These are phyloP conservation scores for Eptatretus burgeri DNA, from an alignment of 2,113 vertebrate genomes.

Conservation along the genomic window DNA sequence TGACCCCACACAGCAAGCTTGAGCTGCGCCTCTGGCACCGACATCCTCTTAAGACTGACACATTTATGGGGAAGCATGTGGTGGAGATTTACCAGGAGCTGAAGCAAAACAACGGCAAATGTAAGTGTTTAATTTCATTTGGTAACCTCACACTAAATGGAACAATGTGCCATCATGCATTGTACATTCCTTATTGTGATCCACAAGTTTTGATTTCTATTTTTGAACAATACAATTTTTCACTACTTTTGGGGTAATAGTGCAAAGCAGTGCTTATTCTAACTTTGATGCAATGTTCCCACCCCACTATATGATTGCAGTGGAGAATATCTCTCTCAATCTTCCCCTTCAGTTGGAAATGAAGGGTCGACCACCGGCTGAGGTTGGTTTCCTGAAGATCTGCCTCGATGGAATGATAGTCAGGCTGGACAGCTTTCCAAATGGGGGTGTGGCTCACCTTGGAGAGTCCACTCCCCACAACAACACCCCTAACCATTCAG, in stretches of 20 bases:
- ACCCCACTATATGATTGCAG: neutral
- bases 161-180: too few species aligned
- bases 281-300: too few species aligned
- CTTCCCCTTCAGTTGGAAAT: neutral
- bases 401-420: constrained; percentile 5
- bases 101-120: neutral
- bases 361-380: neutral
- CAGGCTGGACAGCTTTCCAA: neutral
- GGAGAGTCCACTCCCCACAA: too few species aligned
- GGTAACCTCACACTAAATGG: too few species aligned
- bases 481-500: too few species aligned
- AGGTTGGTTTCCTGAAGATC: constrained; percentile 1
- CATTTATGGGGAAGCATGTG: neutral
- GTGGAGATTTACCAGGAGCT: constrained; percentile 4
- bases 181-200: too few species aligned
- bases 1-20: neutral
- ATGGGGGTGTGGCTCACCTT: neutral
- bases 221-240: too few species aligned
- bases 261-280: too few species aligned
- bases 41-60: neutral
- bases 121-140: neutral
- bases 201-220: too few species aligned
- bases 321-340: neutral
- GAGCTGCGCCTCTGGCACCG: neutral
- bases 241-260: too few species aligned